Percentiles rank a stretch among this genome's conserved stretches.
phyloP scores from a whole-genome alignment of 2,113 vertebrate species.

The Machaerirhynchus nigripectus region DNA sequence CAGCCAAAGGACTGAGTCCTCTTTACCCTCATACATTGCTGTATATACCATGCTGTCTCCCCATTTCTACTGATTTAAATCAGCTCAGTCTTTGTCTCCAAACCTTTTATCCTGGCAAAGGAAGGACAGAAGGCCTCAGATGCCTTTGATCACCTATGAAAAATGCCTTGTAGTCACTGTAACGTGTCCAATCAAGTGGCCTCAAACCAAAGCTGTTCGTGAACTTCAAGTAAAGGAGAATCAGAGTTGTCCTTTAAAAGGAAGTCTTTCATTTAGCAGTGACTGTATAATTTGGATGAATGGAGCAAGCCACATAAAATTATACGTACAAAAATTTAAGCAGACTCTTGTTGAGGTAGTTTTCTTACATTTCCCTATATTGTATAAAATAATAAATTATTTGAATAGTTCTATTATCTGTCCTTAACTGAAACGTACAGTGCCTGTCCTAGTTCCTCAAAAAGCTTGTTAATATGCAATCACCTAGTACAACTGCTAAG shows the following conservation, averaged over 20 bases:
- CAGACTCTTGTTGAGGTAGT: conserved; percentile 65
- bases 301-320: conserved; percentile 34
- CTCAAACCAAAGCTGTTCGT: conserved; percentile 14
- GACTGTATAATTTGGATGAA: conserved; percentile 45
- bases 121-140: conserved; percentile 1
- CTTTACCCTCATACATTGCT: not conserved
- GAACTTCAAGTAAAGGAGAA: conserved; percentile 25
- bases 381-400: conserved; percentile 80
- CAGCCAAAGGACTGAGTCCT: not conserved
- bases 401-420: conserved; percentile 80
- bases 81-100: not conserved
- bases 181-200: not conserved
- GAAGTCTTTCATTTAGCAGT: conserved; percentile 37
- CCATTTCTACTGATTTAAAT: not conserved
- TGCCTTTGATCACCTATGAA: not conserved
- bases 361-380: conserved; percentile 70
- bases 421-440: conserved; percentile 79
- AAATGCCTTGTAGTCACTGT: not conserved
- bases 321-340: conserved; percentile 61
- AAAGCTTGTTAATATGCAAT: conserved; percentile 89
- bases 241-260: conserved; percentile 20
- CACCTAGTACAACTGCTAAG: conserved; percentile 84
- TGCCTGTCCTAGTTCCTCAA: conserved; percentile 83
- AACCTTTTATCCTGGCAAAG: not conserved
- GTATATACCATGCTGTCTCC: not conserved